A percentile compares a stretch with the other conserved stretches of the same genome.
Conservation (phyloP, 1,140 invertebrate genomes). For the Batillaria attramentaria region DNA sequence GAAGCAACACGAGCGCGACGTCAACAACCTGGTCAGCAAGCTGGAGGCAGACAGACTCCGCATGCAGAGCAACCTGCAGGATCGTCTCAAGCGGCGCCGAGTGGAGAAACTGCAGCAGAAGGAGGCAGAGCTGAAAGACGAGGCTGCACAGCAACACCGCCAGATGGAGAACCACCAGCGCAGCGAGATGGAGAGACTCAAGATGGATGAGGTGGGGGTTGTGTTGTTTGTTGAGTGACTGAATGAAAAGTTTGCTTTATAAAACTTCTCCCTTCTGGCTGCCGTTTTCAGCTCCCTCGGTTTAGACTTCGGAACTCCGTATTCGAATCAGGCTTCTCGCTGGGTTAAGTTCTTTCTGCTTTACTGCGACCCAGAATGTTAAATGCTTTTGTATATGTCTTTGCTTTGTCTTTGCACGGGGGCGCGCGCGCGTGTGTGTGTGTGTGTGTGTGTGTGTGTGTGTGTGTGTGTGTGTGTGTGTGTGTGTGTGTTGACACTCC, state of each 20-base stretch:
- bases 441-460: neutral
- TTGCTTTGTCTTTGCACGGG: too few species aligned
- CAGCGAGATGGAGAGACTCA: constrained; percentile 57
- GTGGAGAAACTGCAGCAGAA: constrained; percentile 59
- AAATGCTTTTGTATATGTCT: too few species aligned
- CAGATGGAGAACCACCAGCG: constrained; percentile 60
- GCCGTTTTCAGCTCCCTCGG: too few species aligned
- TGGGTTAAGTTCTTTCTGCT: too few species aligned
- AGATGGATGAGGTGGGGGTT: constrained; percentile 61
- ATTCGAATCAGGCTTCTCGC: too few species aligned
- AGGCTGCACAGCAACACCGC: constrained; percentile 50
- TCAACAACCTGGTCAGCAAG: constrained; percentile 62
- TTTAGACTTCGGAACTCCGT: too few species aligned
- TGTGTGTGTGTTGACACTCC: neutral
- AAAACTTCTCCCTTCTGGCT: too few species aligned
- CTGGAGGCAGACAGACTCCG: constrained; percentile 67
- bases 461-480: neutral
- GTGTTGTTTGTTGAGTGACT: too few species aligned
- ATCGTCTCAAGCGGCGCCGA: constrained; percentile 58
- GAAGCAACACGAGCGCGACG: constrained; percentile 61
- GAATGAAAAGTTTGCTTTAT: too few species aligned
- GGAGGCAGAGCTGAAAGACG: constrained; percentile 55
- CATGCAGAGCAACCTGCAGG: constrained; percentile 67
- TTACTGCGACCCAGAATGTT: too few species aligned
- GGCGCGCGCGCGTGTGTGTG: neutral